A percentile compares a stretch with the other conserved stretches of the same genome.
These are phyloP conservation scores for Fregata magnificens DNA, from an alignment of 2,113 vertebrate species.

Conservation along the genomic window DNA sequence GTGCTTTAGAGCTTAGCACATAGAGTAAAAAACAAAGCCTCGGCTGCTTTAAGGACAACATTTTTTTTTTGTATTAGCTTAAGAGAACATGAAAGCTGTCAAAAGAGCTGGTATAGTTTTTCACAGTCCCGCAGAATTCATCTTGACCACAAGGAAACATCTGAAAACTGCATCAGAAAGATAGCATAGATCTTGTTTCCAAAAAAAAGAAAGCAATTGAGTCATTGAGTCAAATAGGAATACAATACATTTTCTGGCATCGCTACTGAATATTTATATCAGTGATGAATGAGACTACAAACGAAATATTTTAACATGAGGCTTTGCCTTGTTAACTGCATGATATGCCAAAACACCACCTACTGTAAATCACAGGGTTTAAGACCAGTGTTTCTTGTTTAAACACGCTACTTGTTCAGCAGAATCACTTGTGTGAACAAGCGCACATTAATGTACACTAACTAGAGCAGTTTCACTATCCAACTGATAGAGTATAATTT, in stretches of 20 bases:
- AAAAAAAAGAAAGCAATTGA: slow-evolving; percentile 48
- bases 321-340: slow-evolving; percentile 71
- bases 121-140: slow-evolving; percentile 39
- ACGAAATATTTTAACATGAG: slow-evolving; percentile 72
- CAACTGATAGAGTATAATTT: slow-evolving; percentile 76
- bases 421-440: slow-evolving; percentile 79
- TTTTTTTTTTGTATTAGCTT: neutral
- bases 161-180: slow-evolving; percentile 45
- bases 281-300: slow-evolving; percentile 68
- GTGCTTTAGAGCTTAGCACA: neutral
- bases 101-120: slow-evolving; percentile 21
- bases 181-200: slow-evolving; percentile 47
- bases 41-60: slow-evolving; percentile 15
- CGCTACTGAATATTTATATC: slow-evolving; percentile 68
- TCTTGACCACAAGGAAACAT: slow-evolving; percentile 59
- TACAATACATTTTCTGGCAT: slow-evolving; percentile 66
- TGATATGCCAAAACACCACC: slow-evolving; percentile 78
- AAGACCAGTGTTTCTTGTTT: slow-evolving; percentile 80
- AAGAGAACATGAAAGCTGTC: slow-evolving; percentile 35
- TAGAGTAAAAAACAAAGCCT: neutral
- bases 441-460: slow-evolving; percentile 68
- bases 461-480: slow-evolving; percentile 62
- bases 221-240: slow-evolving; percentile 64
- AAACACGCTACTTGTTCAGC: slow-evolving; percentile 76
- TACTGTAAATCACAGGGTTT: slow-evolving; percentile 76